phyloP scores from a whole-genome alignment of 2,888 invertebrate species.

The Morpho achilles region DNA sequence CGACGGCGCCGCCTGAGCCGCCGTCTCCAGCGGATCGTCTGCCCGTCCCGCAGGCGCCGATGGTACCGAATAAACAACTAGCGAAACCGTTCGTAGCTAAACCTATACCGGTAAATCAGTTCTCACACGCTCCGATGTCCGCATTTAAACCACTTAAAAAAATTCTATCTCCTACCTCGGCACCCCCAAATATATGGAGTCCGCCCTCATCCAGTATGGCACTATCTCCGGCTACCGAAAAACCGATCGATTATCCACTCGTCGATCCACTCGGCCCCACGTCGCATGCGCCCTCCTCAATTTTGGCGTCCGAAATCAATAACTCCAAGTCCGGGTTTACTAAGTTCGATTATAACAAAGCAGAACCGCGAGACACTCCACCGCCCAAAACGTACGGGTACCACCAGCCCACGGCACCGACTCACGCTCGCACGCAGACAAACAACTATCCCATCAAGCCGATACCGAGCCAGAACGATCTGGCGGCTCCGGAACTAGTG shows the following conservation, averaged over 20 bases:
- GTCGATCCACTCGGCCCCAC: slow-evolving; percentile 36
- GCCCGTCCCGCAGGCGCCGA: slow-evolving; percentile 32
- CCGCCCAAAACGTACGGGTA: slow-evolving; percentile 35
- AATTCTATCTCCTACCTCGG: slow-evolving; percentile 54
- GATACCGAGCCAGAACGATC: slow-evolving; percentile 61
- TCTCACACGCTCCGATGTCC: slow-evolving; percentile 88
- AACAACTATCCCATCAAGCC: slow-evolving; percentile 45
- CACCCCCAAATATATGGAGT: slow-evolving; percentile 62
- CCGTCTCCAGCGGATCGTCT: slow-evolving; percentile 23
- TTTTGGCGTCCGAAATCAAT: slow-evolving; percentile 65
- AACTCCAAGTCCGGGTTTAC: slow-evolving; percentile 65
- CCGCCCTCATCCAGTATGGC: slow-evolving; percentile 56
- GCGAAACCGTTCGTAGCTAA: slow-evolving; percentile 74
- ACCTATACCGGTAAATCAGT: slow-evolving; percentile 83
- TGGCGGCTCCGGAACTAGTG: slow-evolving; percentile 69
- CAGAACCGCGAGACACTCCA: slow-evolving; percentile 25
- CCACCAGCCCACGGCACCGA: slow-evolving; percentile 41
- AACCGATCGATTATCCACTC: slow-evolving; percentile 36
- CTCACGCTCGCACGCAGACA: slow-evolving; percentile 40
- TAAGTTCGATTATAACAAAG: slow-evolving; percentile 71
- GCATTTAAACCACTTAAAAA: slow-evolving; percentile 83
- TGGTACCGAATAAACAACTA: slow-evolving; percentile 45
- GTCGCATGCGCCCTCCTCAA: slow-evolving; percentile 39
- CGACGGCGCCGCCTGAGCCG: slow-evolving; percentile 25
- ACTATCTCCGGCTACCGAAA: slow-evolving; percentile 48